Conservation (phyloP, 92 coral and sea anemone genomes). For the Phymanthus crucifer region DNA sequence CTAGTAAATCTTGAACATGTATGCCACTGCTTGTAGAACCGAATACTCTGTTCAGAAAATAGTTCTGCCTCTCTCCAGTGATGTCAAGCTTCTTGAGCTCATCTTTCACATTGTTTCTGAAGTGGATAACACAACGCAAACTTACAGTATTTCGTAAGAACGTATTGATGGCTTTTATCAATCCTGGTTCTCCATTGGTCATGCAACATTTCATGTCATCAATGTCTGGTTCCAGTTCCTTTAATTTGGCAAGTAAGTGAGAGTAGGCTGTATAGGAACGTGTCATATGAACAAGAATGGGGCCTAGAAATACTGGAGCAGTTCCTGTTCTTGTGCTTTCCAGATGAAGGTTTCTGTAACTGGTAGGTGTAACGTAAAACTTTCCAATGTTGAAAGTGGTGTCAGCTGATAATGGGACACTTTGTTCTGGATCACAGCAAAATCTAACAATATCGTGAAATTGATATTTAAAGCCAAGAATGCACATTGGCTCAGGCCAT, state of each 20-base stretch:
- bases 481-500: slow-evolving; percentile 52
- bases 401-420: background rate
- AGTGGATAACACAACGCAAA: slow-evolving; percentile 45
- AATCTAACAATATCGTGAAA: slow-evolving; percentile 44
- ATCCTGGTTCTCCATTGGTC: slow-evolving; percentile 48
- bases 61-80: slow-evolving; percentile 20
- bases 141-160: slow-evolving; percentile 34
- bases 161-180: slow-evolving; percentile 28
- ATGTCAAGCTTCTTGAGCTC: slow-evolving; percentile 36
- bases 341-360: slow-evolving; percentile 32
- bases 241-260: slow-evolving; percentile 32
- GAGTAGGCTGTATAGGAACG: slow-evolving; percentile 38
- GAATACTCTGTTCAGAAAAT: slow-evolving; percentile 46
- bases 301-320: slow-evolving; percentile 43
- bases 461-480: slow-evolving; percentile 36
- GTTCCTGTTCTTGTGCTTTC: slow-evolving; percentile 24
- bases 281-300: slow-evolving; percentile 41
- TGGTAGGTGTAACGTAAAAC: slow-evolving; percentile 43
- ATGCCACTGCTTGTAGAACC: slow-evolving; percentile 41
- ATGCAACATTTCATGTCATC: slow-evolving; percentile 43
- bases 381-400: slow-evolving; percentile 27
- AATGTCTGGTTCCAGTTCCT: slow-evolving; percentile 40
- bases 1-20: slow-evolving; percentile 52
- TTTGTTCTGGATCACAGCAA: slow-evolving; percentile 23
- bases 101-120: slow-evolving; percentile 27